Evolutionary conservation across 2,113 vertebrate species (phyloP), one percentile per base, ranked within the genome.

Genomic region (Callocephalon fimbriatum): DNA sequence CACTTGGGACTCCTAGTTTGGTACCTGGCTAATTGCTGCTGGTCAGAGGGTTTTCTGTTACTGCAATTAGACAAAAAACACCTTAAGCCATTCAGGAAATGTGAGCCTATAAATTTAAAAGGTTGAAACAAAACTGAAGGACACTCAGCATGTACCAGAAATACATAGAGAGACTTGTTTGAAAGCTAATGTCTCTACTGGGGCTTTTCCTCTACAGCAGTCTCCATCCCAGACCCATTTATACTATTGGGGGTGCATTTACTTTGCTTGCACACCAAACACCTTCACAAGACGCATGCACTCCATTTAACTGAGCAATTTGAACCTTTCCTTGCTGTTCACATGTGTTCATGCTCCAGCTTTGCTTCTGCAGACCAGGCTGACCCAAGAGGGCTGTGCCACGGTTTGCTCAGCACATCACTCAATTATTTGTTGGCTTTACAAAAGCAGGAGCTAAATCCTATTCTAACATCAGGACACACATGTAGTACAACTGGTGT

Each of bases 161-260:
- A 42, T 4, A 19, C 44, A n/a, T 5, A 23, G 50, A 83, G 68
- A 71, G 37, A 13, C 23, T 56, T 68, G 59, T 74, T 45, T 7
- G 54, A 29, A 12, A 59, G 42, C 47, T 38, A 38, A 77, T 6
- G 13, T 3, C 32, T 7, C 84, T 77, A 7, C 3, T 3, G 47
- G 48, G 75, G 51, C 5, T 17, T 42, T 6, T 32, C 44, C 29
- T 74, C 37, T 4, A 2, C 0, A 2, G 58, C 47, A 58, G 56
- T 2, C 27, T 38, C 63, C 63, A 50, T 76, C 74, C 38, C 63
- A 51, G 70, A 17, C 17, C 56, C 47, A 0, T 8, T 85, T 8
- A 5, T 0, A 0, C 11, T 2, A 4, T 6, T 1, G 7, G 45
- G 62, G 27, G 15, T 26, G 22, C 21, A 1, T 23, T 42, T 13